A percentile compares a stretch with the other conserved stretches of the same genome.
Conservation (phyloP, 2,888 invertebrate species). For the Eupithecia insigniata region DNA sequence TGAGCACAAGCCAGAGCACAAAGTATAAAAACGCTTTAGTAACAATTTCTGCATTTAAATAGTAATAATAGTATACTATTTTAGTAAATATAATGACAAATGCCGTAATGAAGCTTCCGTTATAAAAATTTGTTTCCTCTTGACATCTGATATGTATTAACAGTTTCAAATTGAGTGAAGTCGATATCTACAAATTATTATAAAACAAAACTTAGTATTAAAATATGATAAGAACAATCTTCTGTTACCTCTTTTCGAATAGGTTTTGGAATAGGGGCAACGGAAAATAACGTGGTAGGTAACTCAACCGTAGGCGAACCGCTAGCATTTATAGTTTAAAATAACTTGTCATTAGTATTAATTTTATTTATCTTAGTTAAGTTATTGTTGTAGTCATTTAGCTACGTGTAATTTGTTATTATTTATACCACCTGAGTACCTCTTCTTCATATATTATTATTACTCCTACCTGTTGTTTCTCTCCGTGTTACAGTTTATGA, state of each 20-base stretch:
- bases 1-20: constrained; percentile 3
- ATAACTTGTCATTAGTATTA: constrained; percentile 84
- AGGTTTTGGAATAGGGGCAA: constrained; percentile 74
- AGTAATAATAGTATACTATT: constrained; percentile 51
- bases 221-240: constrained; percentile 76
- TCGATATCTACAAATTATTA: constrained; percentile 55
- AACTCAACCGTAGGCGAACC: constrained; percentile 77
- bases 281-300: constrained; percentile 75
- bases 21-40: constrained; percentile 29
- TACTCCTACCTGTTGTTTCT: constrained; percentile 43
- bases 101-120: constrained; percentile 57
- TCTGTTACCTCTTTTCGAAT: constrained; percentile 82
- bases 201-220: constrained; percentile 70
- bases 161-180: constrained; percentile 46
- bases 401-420: constrained; percentile 74
- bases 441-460: constrained; percentile 73
- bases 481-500: constrained; percentile 55
- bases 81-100: constrained; percentile 48
- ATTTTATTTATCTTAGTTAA: constrained; percentile 82
- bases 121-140: constrained; percentile 54
- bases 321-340: constrained; percentile 78
- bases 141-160: constrained; percentile 46
- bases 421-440: constrained; percentile 82
- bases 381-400: constrained; percentile 70
- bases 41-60: constrained; percentile 45